Percentiles rank a stretch among this genome's conserved stretches.
These are phyloP conservation scores for Sussaba pulchella DNA, from an alignment of 2,888 invertebrate species.

Conservation along the genomic window DNA sequence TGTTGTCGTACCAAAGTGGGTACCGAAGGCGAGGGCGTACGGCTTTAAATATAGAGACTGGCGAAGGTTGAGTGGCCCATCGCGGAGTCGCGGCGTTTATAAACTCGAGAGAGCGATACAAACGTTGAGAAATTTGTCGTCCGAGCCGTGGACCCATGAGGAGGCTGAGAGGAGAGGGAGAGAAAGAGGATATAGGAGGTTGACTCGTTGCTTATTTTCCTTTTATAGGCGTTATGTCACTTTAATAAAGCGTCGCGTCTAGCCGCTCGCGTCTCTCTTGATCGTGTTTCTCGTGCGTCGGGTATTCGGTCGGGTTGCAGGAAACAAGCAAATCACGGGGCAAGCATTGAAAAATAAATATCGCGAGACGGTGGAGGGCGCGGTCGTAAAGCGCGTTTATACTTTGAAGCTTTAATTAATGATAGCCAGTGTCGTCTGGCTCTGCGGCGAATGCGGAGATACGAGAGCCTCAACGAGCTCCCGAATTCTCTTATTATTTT, in stretches of 20 bases:
- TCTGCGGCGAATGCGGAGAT: conserved; percentile 36
- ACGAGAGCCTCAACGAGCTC: conserved; percentile 1
- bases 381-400: conserved; percentile 60
- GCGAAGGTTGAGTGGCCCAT: conserved; percentile 13
- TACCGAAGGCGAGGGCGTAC: conserved; percentile 62
- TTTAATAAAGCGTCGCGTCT: conserved; percentile 77
- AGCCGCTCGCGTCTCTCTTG: conserved; percentile 70
- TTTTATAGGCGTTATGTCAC: conserved; percentile 79
- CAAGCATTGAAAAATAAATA: conserved; percentile 28
- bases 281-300: conserved; percentile 72
- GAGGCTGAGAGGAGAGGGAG: no score
- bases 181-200: no score
- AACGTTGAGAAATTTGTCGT: conserved; percentile 51
- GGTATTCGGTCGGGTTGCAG: conserved; percentile 68
- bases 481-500: conserved; percentile 46
- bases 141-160: conserved; percentile 40
- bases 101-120: conserved; percentile 46
- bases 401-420: conserved; percentile 81
- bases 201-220: no score
- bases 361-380: conserved; percentile 64
- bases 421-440: conserved; percentile 64
- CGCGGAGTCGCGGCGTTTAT: not conserved
- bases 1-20: conserved; percentile 21
- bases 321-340: conserved; percentile 52
- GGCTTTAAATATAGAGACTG: conserved; percentile 68